Conservation (phyloP, 2,888 invertebrate genomes). For the Pheosia tremula region DNA sequence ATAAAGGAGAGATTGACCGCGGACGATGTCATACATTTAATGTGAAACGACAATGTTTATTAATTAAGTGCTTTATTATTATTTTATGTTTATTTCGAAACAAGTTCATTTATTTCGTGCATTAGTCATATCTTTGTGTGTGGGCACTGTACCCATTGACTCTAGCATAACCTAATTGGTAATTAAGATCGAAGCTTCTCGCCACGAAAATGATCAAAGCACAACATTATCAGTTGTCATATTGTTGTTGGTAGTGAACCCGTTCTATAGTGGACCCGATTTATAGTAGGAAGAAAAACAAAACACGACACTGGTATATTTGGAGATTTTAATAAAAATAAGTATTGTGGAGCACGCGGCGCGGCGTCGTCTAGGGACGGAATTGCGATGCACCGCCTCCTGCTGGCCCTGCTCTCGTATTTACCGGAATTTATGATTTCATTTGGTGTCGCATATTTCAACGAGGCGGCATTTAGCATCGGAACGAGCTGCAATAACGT, state of each 20-base stretch:
- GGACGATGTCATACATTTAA: constrained; percentile 19
- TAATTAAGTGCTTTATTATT: neutral
- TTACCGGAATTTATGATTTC: constrained; percentile 78
- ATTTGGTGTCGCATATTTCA: constrained; percentile 79
- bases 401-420: constrained; percentile 54
- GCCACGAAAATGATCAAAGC: no score
- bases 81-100: neutral
- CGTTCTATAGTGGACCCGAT: no score
- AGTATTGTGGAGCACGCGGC: constrained; percentile 11
- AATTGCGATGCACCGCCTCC: constrained; percentile 47
- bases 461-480: constrained; percentile 67
- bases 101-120: no score
- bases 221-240: no score
- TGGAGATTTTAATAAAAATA: constrained; percentile 26
- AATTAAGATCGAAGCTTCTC: no score
- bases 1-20: constrained; percentile 28
- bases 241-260: no score
- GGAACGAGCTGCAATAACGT: constrained; percentile 66
- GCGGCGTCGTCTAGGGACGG: constrained; percentile 33
- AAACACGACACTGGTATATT: neutral
- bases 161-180: no score
- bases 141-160: no score
- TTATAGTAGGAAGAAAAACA: neutral
- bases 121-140: no score
- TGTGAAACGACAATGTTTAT: constrained; percentile 5